Evolutionary conservation across 2,888 invertebrate genomes (phyloP).

Genomic region (Cryptus viduatorius): DNA sequence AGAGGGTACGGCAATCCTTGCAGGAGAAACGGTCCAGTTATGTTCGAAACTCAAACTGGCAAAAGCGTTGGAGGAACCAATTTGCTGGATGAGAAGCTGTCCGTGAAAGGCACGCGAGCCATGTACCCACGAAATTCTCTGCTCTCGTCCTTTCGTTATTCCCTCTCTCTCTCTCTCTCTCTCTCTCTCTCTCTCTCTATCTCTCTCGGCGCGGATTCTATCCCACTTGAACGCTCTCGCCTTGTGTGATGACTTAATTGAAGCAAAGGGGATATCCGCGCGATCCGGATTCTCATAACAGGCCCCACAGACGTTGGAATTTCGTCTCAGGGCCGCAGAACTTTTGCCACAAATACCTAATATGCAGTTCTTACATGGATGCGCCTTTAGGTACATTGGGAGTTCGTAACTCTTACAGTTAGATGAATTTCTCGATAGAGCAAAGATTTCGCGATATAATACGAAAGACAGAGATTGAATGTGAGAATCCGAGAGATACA

Average conservation of each 20-base stretch:
- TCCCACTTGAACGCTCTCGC: conserved; percentile 27
- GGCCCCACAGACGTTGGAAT: conserved; percentile 32
- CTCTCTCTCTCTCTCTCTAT: conserved; percentile 6
- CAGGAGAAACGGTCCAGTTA: conserved; percentile 30
- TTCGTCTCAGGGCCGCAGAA: conserved; percentile 4
- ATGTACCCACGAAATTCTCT: conserved; percentile 47
- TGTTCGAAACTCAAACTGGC: background rate
- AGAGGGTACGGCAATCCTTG: background rate
- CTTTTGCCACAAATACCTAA: background rate
- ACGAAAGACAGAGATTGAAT: background rate
- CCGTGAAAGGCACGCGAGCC: conserved; percentile 55
- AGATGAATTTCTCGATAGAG: conserved; percentile 17
- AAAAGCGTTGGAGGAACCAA: conserved; percentile 39
- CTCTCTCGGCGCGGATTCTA: conserved; percentile 7
- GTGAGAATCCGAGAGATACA: background rate
- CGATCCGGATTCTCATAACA: conserved; percentile 16
- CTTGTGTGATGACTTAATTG: conserved; percentile 59
- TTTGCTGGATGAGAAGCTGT: conserved; percentile 55
- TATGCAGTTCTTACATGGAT: background rate
- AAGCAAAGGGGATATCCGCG: conserved; percentile 49
- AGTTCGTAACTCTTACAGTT: background rate
- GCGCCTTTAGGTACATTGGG: background rate
- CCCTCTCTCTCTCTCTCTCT: conserved; percentile 6
- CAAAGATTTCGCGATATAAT: conserved; percentile 12
- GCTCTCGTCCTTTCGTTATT: conserved; percentile 14